These are phyloP conservation scores for Calidris pygmaea DNA, from an alignment of 2,113 vertebrate genomes.

Conservation along the genomic window DNA sequence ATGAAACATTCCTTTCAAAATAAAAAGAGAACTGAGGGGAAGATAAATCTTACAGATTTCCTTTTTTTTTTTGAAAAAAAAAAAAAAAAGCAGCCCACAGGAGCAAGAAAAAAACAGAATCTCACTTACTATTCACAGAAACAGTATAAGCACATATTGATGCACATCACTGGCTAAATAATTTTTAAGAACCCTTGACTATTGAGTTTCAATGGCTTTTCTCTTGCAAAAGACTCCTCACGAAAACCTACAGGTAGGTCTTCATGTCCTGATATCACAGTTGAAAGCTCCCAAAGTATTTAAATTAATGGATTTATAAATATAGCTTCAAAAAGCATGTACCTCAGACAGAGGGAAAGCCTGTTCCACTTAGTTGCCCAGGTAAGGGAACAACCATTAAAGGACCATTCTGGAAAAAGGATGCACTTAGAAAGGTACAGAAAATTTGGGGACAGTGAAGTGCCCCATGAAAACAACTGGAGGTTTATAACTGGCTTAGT, in stretches of 20 bases:
- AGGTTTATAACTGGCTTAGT: not conserved
- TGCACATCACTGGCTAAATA: not conserved
- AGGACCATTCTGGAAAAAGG: not conserved
- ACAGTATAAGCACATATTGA: not conserved
- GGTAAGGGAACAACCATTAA: not conserved
- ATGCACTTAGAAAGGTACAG: not conserved
- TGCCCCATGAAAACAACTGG: not conserved
- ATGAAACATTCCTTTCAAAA: constrained; percentile 39
- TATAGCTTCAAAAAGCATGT: not conserved
- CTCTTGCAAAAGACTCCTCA: not conserved
- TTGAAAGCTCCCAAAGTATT: not conserved
- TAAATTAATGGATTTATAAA: constrained; percentile 3
- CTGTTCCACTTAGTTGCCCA: not conserved
- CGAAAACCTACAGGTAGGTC: not conserved
- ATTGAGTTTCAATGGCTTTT: not conserved
- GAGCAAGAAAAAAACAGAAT: not conserved
- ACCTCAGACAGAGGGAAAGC: not conserved
- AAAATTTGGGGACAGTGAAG: not conserved
- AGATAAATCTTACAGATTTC: constrained; percentile 8
- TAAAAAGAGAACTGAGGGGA: not conserved
- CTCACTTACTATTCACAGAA: not conserved
- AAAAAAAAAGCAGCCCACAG: not conserved
- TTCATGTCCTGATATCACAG: not conserved
- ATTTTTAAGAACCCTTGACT: not conserved
- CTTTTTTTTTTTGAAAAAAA: too few relatives aligned